Evolutionary conservation across 2,797 vertebrate genomes (phyloP).

Genomic region (Onychomys leucogaster): DNA sequence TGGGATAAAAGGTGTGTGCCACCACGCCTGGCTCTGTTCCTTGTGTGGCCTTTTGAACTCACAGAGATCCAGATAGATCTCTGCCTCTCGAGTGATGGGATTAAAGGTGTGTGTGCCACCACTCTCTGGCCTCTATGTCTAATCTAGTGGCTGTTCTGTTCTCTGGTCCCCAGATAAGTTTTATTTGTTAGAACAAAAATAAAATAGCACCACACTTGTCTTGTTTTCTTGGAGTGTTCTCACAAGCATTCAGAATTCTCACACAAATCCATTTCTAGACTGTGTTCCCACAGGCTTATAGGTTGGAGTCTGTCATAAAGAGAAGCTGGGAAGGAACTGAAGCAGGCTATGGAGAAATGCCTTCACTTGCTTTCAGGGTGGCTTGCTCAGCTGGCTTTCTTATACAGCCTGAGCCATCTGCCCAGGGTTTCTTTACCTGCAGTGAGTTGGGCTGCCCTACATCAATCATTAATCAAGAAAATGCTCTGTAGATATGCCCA

Average conservation of each 20-base stretch:
- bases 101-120: no score
- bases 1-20: no score
- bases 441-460: neutral
- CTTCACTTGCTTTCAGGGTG: neutral
- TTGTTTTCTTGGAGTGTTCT: neutral
- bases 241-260: neutral
- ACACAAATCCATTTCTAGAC: neutral
- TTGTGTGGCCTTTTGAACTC: no score
- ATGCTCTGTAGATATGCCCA: neutral
- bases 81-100: no score
- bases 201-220: no score
- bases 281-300: neutral
- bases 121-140: no score
- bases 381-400: neutral
- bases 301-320: neutral
- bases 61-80: no score
- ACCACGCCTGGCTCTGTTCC: no score
- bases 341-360: neutral
- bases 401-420: neutral
- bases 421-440: neutral
- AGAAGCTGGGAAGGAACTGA: neutral
- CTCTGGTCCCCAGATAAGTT: no score
- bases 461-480: neutral
- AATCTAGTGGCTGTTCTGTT: no score
- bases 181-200: no score